Conservation (phyloP, 2,888 invertebrate species). For the Dryocosmus kuriphilus region DNA sequence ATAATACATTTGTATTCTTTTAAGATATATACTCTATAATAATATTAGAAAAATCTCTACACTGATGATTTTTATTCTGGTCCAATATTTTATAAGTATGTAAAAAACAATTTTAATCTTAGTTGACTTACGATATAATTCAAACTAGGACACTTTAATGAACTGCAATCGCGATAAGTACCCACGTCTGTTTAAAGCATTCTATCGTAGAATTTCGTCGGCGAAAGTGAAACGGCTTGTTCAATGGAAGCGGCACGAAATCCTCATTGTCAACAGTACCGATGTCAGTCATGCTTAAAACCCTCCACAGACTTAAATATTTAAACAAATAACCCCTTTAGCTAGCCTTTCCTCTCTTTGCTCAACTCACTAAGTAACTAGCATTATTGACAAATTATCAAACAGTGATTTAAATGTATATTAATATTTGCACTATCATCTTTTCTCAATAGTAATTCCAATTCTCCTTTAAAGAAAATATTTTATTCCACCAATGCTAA, state of each 20-base stretch:
- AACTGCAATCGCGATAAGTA: slow-evolving; percentile 34
- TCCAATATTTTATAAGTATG: too few relatives aligned
- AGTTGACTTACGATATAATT: slow-evolving; percentile 1
- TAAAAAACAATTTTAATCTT: too few relatives aligned
- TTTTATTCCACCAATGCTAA: too few relatives aligned
- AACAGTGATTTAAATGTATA: background rate
- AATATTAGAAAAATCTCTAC: background rate
- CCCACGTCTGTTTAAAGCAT: slow-evolving; percentile 16
- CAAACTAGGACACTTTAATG: slow-evolving; percentile 48
- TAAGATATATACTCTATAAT: background rate
- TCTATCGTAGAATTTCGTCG: slow-evolving; percentile 25
- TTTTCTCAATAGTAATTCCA: too few relatives aligned
- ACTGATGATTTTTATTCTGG: background rate
- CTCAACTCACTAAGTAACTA: slow-evolving; percentile 6
- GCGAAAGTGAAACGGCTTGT: slow-evolving; percentile 39
- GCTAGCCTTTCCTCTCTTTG: background rate
- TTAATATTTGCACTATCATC: background rate
- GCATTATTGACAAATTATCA: background rate
- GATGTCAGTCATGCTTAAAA: slow-evolving; percentile 25
- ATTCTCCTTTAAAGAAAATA: too few relatives aligned
- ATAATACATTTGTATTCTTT: background rate
- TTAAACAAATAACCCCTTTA: background rate
- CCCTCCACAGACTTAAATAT: background rate
- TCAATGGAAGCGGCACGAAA: slow-evolving; percentile 37
- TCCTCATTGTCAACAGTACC: slow-evolving; percentile 15